phyloP scores from a whole-genome alignment of 2,113 vertebrate genomes.

The Drymodes brunneopygia region DNA sequence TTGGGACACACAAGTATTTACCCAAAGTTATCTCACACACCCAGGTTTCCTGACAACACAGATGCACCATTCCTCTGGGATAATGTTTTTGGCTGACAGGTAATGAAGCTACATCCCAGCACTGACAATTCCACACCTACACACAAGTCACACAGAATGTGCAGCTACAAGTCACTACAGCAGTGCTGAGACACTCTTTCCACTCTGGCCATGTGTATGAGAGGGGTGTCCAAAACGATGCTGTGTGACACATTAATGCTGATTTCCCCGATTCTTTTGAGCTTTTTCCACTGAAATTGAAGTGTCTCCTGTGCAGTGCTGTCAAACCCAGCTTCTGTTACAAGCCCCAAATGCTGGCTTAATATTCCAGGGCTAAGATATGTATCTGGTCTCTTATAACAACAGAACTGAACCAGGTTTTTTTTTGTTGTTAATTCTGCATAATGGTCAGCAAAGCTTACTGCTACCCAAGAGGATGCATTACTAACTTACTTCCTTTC shows the following conservation, averaged over 20 bases:
- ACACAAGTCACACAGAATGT: neutral
- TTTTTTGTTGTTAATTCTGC: neutral
- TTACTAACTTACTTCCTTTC: neutral
- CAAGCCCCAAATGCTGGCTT: neutral
- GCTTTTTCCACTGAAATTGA: neutral
- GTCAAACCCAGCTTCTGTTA: neutral
- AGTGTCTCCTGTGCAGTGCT: neutral
- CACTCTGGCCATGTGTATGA: neutral
- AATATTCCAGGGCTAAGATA: neutral
- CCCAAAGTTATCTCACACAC: neutral
- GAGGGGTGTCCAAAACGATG: neutral
- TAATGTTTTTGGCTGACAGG: neutral
- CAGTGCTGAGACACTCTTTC: neutral
- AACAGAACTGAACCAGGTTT: neutral
- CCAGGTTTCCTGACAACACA: neutral
- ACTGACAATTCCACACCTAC: neutral
- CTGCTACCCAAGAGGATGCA: neutral
- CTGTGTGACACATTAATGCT: neutral
- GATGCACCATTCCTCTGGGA: neutral
- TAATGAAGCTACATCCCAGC: neutral
- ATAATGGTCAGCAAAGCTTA: neutral
- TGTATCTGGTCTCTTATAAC: neutral
- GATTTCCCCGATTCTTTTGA: neutral
- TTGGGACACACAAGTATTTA: neutral
- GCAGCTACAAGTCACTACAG: neutral